Evolutionary conservation across 2,888 invertebrate species (phyloP), one percentile per base, ranked within the genome.

Genomic region (Beris morrisii): DNA sequence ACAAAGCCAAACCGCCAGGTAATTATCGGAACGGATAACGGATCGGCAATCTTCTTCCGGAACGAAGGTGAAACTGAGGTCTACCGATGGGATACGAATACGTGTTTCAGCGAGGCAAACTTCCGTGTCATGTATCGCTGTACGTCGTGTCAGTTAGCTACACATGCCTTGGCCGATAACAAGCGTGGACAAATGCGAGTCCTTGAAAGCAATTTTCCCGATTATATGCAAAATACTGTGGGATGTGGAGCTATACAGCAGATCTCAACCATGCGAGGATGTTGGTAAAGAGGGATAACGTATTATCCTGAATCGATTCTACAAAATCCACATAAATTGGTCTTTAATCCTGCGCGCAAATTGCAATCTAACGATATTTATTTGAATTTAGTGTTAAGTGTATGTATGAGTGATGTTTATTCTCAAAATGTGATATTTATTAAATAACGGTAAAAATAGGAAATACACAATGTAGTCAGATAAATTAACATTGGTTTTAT

Each of bases 131-230:
- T 86, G n/a, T 84, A 85, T 70, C 82, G 82, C 66, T 82, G 83
- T 43, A 78, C 79, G 11, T 78, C 80, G 52, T 85, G 84, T 71
- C 80, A 82, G 66, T 74, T 87, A 73, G 83, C 85, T 13, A 87
- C 87, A 11, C 85, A 86, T 69, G 86, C 84, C 0, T 75, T 85
- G 45, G 82, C 86, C 9, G 87, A 86, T 72, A 82, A 83, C 73
- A 83, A 81, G 70, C 80, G 83, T 53, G 82, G 82, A 55, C 79
- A 83, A 63, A 86, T 87, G 83, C 80, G 87, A 58, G 83, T 85
- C 1, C 74, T 87, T 68, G 85, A 87, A 73, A 86, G 86, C 72
- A 87, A 87, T 76, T 87, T 87, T 76, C 85, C 84, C 1, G 87
- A 87, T 78, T 88, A 82, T 72, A 83, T 87, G 75, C 83, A 84